phyloP scores from a whole-genome alignment of 2,113 vertebrate species.

The Myotis brandtii region DNA sequence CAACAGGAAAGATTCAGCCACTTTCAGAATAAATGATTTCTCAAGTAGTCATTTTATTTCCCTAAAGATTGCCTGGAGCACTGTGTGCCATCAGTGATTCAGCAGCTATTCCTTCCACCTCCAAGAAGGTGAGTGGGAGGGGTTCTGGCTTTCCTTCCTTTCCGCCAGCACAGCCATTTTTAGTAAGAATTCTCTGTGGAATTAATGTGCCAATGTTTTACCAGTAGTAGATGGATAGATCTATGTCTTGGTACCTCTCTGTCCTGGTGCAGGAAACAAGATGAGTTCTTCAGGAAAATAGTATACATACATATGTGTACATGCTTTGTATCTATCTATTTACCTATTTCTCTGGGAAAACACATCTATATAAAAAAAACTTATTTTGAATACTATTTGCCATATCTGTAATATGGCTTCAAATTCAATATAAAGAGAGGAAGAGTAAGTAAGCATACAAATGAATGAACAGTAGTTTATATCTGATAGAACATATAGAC shows the following conservation, averaged over 20 bases:
- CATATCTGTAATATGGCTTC: background rate
- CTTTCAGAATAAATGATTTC: conserved; percentile 65
- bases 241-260: background rate
- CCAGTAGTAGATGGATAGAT: background rate
- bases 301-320: background rate
- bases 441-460: background rate
- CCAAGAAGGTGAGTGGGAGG: background rate
- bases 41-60: background rate
- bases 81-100: background rate
- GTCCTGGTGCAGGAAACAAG: background rate
- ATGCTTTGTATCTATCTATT: background rate
- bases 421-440: background rate
- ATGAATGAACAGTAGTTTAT: background rate
- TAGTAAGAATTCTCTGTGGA: background rate
- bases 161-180: background rate
- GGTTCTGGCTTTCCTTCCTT: background rate
- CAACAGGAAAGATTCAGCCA: conserved; percentile 41
- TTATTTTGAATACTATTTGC: background rate
- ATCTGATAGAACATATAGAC: background rate
- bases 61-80: conserved; percentile 8
- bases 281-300: background rate
- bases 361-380: background rate
- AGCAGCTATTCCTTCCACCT: background rate
- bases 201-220: background rate
- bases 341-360: background rate